Evolutionary conservation across 2,888 invertebrate genomes (phyloP), one percentile per base, ranked within the genome.

Genomic region (Mythimna pallens): DNA sequence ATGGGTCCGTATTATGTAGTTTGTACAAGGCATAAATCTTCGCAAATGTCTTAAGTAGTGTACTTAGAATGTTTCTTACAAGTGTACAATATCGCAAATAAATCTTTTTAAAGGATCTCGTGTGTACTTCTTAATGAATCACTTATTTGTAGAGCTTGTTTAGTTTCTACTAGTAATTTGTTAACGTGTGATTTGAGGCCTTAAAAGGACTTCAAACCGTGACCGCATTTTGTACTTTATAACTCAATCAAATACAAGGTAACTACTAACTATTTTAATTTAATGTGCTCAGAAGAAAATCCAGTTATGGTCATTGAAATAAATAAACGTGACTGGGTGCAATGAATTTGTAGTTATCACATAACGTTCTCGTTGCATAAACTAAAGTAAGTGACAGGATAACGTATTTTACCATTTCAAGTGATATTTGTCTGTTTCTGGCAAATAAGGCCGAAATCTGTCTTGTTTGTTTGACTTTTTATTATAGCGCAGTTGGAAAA

Each of bases 11-110:
- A 82, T 80, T 87, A 85, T 87, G 86, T 86, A 84, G 82, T 88
- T 88, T 87, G 86, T 86, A 81, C 78, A 73, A 82, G 78, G 78
- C 78, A 90, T 92, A 92, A 92, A 92, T 93, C 90, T 91, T 79
- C 59, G 82, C 69, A 85, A 89, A 90, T 86, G 89, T 89, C 90
- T 92, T 89, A 89, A 90, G 89, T 90, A 89, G 88, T 90, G 87
- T 90, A 89, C 76, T 86, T 78, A 80, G 86, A 88, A 87, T 89
- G 88, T 88, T 89, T 86, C 89, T 88, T 88, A 87, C 88, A 88
- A 87, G 85, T 86, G 80, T 88, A 87, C 83, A 86, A 84, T 86
- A 88, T 89, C 34, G 78, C 75, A 55, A 79, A 90, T 90, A 89
- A 89, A 90, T 90, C 85, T 88, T 74, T 80, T 67, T 65, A 86